phyloP scores from a whole-genome alignment of 2,113 vertebrate species.

The Salvator merianae region DNA sequence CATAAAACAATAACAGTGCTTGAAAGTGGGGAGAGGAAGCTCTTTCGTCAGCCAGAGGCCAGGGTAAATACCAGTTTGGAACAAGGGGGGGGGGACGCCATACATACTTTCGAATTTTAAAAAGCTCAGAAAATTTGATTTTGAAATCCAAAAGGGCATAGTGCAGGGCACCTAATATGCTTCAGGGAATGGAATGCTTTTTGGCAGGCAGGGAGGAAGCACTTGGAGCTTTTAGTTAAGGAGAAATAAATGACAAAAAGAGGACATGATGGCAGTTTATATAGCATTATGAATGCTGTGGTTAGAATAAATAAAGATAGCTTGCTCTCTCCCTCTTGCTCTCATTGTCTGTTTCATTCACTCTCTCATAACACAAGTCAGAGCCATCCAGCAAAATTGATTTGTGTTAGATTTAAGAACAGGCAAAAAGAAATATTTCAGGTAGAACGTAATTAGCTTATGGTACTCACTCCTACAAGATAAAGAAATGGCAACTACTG shows the following conservation, averaged over 20 bases:
- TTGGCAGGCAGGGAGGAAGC: too few species aligned
- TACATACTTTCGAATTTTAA: neutral
- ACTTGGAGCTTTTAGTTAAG: neutral
- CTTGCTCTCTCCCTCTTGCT: neutral
- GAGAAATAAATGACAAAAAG: neutral
- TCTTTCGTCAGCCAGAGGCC: too few species aligned
- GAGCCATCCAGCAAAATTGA: neutral
- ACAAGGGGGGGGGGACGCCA: too few species aligned
- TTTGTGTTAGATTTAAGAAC: neutral
- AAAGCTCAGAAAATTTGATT: neutral
- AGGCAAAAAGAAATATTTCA: neutral
- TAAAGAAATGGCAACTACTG: neutral
- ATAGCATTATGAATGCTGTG: neutral
- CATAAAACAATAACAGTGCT: too few species aligned
- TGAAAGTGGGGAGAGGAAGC: too few species aligned
- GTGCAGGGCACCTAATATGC: neutral
- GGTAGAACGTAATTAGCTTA: neutral
- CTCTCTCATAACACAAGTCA: neutral
- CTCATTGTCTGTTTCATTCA: neutral
- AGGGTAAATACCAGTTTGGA: too few species aligned
- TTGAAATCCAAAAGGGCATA: neutral
- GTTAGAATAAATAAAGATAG: constrained; percentile 11
- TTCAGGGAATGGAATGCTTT: neutral
- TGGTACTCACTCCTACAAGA: neutral
- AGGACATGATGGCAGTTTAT: neutral